A percentile compares a stretch with the other conserved stretches of the same genome.
phyloP scores from a whole-genome alignment of 1,140 invertebrate species.

The Panagrolaimus sp. region DNA sequence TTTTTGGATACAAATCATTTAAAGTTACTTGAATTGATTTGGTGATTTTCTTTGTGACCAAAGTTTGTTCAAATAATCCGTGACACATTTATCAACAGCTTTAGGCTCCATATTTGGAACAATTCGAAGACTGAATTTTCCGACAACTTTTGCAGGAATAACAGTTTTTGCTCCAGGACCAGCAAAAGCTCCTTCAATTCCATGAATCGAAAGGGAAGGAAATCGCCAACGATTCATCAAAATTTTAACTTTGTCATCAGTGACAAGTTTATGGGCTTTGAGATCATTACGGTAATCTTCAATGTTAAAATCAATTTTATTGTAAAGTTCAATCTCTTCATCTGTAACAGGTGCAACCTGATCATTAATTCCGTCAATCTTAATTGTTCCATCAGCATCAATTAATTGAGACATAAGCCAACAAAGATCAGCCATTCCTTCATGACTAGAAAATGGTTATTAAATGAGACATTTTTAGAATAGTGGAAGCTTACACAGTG shows the following conservation, averaged over 20 bases:
- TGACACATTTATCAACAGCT: conserved; percentile 73
- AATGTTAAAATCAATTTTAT: conserved; percentile 81
- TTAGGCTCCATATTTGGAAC: conserved; percentile 68
- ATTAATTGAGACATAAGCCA: conserved; percentile 76
- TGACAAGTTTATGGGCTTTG: conserved; percentile 69
- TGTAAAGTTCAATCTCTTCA: conserved; percentile 74
- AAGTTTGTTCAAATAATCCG: conserved; percentile 32
- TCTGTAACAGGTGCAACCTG: conserved; percentile 70
- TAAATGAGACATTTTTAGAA: not conserved
- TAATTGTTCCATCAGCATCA: conserved; percentile 76
- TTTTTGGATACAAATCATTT: too few relatives aligned
- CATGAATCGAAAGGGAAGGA: conserved; percentile 59
- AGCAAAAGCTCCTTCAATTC: conserved; percentile 83
- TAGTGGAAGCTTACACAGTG: conserved; percentile 62
- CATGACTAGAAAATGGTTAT: conserved; percentile 63
- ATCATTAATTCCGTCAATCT: conserved; percentile 74
- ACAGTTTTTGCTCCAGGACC: conserved; percentile 77
- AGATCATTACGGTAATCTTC: conserved; percentile 72
- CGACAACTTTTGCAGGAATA: conserved; percentile 63
- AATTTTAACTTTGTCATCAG: conserved; percentile 69
- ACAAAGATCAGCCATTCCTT: conserved; percentile 82
- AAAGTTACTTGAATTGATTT: conserved; percentile 32
- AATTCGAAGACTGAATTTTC: conserved; percentile 64
- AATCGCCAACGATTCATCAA: conserved; percentile 56
- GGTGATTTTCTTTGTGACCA: conserved; percentile 33